A percentile compares a stretch with the other conserved stretches of the same genome.
These are phyloP conservation scores for Melipona beecheii DNA, from an alignment of 2,888 invertebrate species.

Conservation along the genomic window DNA sequence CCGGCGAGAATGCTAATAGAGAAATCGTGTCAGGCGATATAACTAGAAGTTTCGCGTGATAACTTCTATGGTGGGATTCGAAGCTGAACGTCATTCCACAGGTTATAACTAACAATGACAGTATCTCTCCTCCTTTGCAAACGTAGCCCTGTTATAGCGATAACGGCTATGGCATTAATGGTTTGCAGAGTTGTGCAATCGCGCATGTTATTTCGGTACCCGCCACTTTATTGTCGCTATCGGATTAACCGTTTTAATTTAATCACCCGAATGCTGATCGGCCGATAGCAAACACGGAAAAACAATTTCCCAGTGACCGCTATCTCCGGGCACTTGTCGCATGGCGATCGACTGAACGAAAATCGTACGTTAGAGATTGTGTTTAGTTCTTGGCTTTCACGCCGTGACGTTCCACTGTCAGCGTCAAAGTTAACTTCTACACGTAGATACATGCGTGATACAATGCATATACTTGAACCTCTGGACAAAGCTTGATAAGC, in stretches of 20 bases:
- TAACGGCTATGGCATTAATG: slow-evolving; percentile 68
- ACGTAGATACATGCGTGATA: neutral
- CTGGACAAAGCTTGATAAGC: too few relatives aligned
- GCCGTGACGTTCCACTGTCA: neutral
- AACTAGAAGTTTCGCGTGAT: slow-evolving; percentile 40
- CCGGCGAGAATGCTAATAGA: slow-evolving; percentile 46
- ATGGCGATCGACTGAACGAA: slow-evolving; percentile 59
- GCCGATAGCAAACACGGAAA: slow-evolving; percentile 77
- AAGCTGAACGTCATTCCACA: slow-evolving; percentile 55
- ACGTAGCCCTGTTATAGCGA: slow-evolving; percentile 50
- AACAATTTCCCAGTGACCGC: slow-evolving; percentile 76
- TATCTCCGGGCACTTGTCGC: slow-evolving; percentile 70
- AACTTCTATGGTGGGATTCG: slow-evolving; percentile 21
- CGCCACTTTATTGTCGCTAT: slow-evolving; percentile 77
- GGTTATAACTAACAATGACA: slow-evolving; percentile 62
- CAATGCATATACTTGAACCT: too few relatives aligned
- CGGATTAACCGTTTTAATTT: slow-evolving; percentile 79
- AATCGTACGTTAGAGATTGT: slow-evolving; percentile 60
- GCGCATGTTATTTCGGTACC: slow-evolving; percentile 71
- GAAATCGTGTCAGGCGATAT: slow-evolving; percentile 35
- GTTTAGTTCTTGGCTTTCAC: slow-evolving; percentile 30
- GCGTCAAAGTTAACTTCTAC: neutral
- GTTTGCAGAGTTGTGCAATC: slow-evolving; percentile 70
- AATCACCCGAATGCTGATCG: slow-evolving; percentile 77
- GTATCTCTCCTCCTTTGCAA: slow-evolving; percentile 53